Evolutionary conservation across 2,113 vertebrate species (phyloP).

Genomic region (Sander vitreus): DNA sequence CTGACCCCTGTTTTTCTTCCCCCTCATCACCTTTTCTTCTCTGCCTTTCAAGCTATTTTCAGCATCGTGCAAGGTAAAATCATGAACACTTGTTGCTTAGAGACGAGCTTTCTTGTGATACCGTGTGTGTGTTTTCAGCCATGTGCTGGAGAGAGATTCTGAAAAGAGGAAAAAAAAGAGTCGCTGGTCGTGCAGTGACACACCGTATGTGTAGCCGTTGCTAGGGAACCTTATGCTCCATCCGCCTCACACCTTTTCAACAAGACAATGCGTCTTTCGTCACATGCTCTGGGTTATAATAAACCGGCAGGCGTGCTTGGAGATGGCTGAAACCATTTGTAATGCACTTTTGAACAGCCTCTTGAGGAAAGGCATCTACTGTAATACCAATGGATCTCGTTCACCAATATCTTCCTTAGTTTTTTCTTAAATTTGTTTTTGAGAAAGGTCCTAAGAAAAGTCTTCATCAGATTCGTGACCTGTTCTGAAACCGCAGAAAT

Average conservation of each 20-base stretch:
- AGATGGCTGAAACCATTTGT: neutral
- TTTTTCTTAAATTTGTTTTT: too few relatives aligned
- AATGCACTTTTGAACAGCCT: too few relatives aligned
- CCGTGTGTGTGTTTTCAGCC: constrained; percentile 2
- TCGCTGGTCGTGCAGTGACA: constrained; percentile 23
- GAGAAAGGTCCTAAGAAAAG: too few relatives aligned
- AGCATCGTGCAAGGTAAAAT: constrained; percentile 43
- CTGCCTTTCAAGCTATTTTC: constrained; percentile 60
- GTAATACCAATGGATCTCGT: neutral
- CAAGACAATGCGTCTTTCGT: constrained; percentile 22
- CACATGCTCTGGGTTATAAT: constrained; percentile 21
- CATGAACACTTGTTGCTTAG: constrained; percentile 77
- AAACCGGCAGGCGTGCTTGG: neutral
- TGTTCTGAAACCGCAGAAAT: too few relatives aligned
- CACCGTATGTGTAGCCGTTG: constrained; percentile 53
- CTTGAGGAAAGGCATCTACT: neutral
- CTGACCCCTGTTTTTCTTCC: constrained; percentile 4
- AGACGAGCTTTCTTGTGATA: constrained; percentile 52
- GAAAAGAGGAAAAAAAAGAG: constrained; percentile 11
- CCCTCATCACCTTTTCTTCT: constrained; percentile 20
- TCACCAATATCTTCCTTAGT: too few relatives aligned
- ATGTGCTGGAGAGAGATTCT: constrained; percentile 11
- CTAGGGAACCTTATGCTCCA: constrained; percentile 57
- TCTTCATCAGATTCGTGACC: too few relatives aligned
- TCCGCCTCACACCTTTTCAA: constrained; percentile 49